These are phyloP conservation scores for Gracilinanus agilis DNA, from an alignment of 2,113 vertebrate genomes.

Conservation along the genomic window DNA sequence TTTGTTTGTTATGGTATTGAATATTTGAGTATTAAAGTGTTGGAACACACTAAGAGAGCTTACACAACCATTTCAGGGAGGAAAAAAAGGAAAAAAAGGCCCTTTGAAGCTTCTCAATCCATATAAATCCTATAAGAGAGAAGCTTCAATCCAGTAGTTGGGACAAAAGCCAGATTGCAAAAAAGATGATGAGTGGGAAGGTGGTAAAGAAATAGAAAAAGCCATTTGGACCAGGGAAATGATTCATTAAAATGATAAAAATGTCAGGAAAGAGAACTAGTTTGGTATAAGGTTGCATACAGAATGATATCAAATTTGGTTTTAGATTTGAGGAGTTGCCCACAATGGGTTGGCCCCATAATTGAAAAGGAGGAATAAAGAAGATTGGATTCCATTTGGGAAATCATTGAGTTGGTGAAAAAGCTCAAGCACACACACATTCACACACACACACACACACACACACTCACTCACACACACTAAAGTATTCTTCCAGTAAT, in stretches of 20 bases:
- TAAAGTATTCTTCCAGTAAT: neutral
- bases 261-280: neutral
- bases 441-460: neutral
- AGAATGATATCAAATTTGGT: neutral
- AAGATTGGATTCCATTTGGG: neutral
- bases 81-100: neutral
- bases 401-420: neutral
- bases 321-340: neutral
- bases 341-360: neutral
- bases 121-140: neutral
- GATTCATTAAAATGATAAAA: neutral
- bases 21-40: conserved; percentile 19
- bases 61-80: neutral
- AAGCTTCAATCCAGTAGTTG: neutral
- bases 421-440: neutral
- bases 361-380: neutral
- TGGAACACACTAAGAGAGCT: conserved; percentile 22
- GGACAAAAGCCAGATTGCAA: neutral
- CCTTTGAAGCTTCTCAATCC: neutral
- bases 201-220: conserved; percentile 19
- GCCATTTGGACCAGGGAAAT: neutral
- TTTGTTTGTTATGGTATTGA: neutral
- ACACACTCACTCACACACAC: no score
- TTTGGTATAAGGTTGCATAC: neutral
- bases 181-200: conserved; percentile 29